Conservation (phyloP, 2,888 invertebrate species). For the Callinectes sapidus region DNA sequence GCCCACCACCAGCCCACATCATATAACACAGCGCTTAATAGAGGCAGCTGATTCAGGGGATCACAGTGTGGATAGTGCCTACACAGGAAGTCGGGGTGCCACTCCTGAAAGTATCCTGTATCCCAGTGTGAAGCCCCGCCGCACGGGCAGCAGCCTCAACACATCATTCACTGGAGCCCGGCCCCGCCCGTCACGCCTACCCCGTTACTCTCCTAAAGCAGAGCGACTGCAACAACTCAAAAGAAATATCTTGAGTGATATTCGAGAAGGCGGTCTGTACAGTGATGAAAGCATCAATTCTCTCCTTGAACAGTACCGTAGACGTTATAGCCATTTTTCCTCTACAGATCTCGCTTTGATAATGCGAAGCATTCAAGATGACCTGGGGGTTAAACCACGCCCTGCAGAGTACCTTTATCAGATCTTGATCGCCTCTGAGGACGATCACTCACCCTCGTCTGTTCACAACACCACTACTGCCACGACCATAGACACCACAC, state of each 20-base stretch:
- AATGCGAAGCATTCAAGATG: slow-evolving; percentile 53
- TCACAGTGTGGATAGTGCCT: slow-evolving; percentile 70
- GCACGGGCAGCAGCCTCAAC: slow-evolving; percentile 44
- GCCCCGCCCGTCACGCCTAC: not conserved
- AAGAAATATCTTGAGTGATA: slow-evolving; percentile 53
- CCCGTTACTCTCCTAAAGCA: slow-evolving; percentile 19
- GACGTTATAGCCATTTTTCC: slow-evolving; percentile 41
- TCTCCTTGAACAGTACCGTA: slow-evolving; percentile 52
- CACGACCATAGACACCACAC: slow-evolving; percentile 22
- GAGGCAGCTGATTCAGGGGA: slow-evolving; percentile 67
- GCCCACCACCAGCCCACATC: not conserved
- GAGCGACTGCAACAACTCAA: slow-evolving; percentile 54
- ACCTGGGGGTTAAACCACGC: slow-evolving; percentile 60
- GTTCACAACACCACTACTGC: not conserved
- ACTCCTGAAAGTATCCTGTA: slow-evolving; percentile 65
- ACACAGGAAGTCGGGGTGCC: slow-evolving; percentile 70
- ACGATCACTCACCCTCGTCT: slow-evolving; percentile 21
- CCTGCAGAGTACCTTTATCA: slow-evolving; percentile 50
- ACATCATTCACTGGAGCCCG: slow-evolving; percentile 14
- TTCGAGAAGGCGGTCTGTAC: slow-evolving; percentile 52
- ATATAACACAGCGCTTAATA: slow-evolving; percentile 31
- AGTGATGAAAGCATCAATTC: slow-evolving; percentile 66
- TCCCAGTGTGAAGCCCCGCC: slow-evolving; percentile 52
- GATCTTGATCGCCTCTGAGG: slow-evolving; percentile 44
- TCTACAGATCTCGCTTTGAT: slow-evolving; percentile 37